A percentile compares a stretch with the other conserved stretches of the same genome.
Evolutionary conservation across 1,140 invertebrate species (phyloP).

Genomic region (Drosophila truncata): DNA sequence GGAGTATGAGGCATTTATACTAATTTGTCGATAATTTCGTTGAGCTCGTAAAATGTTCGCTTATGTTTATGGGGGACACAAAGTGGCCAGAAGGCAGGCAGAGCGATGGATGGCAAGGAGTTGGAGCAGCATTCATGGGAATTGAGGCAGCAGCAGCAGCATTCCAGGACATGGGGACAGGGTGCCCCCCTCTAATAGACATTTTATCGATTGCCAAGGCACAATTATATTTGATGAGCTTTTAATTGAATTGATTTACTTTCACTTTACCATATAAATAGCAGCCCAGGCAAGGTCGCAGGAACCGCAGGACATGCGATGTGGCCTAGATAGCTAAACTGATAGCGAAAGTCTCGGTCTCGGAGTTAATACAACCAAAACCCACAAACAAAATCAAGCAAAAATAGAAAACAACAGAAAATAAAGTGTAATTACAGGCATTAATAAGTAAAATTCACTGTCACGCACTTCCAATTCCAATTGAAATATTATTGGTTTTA

Average conservation of each 20-base stretch:
- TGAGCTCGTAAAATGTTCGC: slow-evolving; percentile 61
- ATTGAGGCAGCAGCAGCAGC: too few relatives aligned
- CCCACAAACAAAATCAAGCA: not conserved
- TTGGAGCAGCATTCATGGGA: slow-evolving; percentile 33
- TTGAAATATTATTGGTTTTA: not conserved
- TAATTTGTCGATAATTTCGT: slow-evolving; percentile 80
- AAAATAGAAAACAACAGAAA: not conserved
- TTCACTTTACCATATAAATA: slow-evolving; percentile 45
- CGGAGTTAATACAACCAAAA: not conserved
- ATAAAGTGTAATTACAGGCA: not conserved
- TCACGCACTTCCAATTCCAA: slow-evolving; percentile 4
- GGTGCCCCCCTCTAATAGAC: slow-evolving; percentile 68
- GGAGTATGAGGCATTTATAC: slow-evolving; percentile 69
- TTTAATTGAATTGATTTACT: slow-evolving; percentile 80
- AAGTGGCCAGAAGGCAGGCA: slow-evolving; percentile 29
- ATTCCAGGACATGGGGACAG: too few relatives aligned
- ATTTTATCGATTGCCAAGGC: slow-evolving; percentile 68
- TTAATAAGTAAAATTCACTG: slow-evolving; percentile 3
- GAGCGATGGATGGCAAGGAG: not conserved
- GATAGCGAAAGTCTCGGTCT: slow-evolving; percentile 2
- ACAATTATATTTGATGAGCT: slow-evolving; percentile 77
- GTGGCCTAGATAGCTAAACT: slow-evolving; percentile 16
- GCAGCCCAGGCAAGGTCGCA: slow-evolving; percentile 21
- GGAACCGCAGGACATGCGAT: slow-evolving; percentile 32
- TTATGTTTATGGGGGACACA: slow-evolving; percentile 47